phyloP scores from a whole-genome alignment of 2,113 vertebrate species.

The Chaetodon auriga region DNA sequence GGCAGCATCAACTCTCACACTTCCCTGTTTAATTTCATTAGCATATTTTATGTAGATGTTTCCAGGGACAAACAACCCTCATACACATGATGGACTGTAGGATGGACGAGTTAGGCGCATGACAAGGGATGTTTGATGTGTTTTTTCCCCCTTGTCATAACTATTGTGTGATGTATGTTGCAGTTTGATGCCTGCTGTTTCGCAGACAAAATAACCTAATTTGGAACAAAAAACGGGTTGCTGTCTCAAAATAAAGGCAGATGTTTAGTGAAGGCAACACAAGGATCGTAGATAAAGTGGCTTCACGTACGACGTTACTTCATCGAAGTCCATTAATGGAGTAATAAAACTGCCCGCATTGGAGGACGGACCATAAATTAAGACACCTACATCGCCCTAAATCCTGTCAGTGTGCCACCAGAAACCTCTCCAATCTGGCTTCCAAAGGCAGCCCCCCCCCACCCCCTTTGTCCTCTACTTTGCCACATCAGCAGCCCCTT shows the following conservation, averaged over 20 bases:
- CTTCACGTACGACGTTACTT: constrained; percentile 57
- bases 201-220: constrained; percentile 28
- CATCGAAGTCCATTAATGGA: constrained; percentile 71
- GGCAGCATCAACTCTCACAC: constrained; percentile 66
- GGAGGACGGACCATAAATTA: constrained; percentile 62
- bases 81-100: constrained; percentile 39
- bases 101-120: constrained; percentile 43
- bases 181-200: constrained; percentile 13
- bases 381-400: constrained; percentile 53
- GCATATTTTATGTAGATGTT: constrained; percentile 81
- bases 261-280: constrained; percentile 38
- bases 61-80: constrained; percentile 68
- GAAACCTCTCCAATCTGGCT: constrained; percentile 35
- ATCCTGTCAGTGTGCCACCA: constrained; percentile 37
- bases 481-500: constrained; percentile 37
- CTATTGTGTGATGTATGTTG: constrained; percentile 17
- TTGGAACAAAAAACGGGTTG: not conserved
- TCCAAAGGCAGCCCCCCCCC: not conserved
- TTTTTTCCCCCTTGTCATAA: constrained; percentile 10
- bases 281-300: constrained; percentile 43
- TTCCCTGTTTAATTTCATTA: constrained; percentile 82
- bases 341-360: constrained; percentile 69
- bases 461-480: not conserved
- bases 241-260: constrained; percentile 47
- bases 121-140: constrained; percentile 44